Percentiles rank a stretch among this genome's conserved stretches.
phyloP scores from a whole-genome alignment of 1,140 invertebrate species.

The Neuroterus valhalla region DNA sequence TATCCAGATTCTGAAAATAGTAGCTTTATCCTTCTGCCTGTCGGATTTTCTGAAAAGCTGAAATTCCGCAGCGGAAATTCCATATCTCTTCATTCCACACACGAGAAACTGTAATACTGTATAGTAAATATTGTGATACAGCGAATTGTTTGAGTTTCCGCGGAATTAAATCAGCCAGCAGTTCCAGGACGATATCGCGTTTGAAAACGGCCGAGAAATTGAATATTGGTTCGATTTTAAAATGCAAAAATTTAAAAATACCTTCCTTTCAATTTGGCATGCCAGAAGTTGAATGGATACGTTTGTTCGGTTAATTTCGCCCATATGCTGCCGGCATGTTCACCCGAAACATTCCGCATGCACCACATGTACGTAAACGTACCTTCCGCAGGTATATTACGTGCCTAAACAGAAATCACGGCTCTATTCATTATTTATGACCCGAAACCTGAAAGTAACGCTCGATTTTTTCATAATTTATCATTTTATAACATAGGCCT shows the following conservation, averaged over 20 bases:
- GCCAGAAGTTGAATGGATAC: conserved; percentile 16
- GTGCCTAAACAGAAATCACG: conserved; percentile 28
- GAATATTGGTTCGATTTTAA: conserved; percentile 17
- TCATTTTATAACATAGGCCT: background rate
- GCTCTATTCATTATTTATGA: conserved; percentile 24
- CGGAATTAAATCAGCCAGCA: conserved; percentile 11
- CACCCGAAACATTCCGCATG: conserved; percentile 21
- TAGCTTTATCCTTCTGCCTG: background rate
- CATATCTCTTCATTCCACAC: conserved; percentile 21
- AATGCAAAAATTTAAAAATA: conserved; percentile 2
- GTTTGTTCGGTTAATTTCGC: conserved; percentile 23
- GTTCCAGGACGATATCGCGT: background rate
- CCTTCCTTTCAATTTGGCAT: conserved; percentile 15
- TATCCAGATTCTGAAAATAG: background rate
- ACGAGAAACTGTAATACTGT: conserved; percentile 11
- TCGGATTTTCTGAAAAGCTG: background rate
- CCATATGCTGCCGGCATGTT: conserved; percentile 24
- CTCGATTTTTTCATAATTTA: background rate
- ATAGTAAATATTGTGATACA: conserved; percentile 26
- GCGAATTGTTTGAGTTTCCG: conserved; percentile 19
- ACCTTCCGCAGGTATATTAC: conserved; percentile 21
- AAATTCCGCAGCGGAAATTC: background rate
- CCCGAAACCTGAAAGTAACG: background rate
- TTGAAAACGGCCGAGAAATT: conserved; percentile 17
- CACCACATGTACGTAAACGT: background rate